phyloP scores from a whole-genome alignment of 2,113 vertebrate species.

The Nyctibius bracteatus region DNA sequence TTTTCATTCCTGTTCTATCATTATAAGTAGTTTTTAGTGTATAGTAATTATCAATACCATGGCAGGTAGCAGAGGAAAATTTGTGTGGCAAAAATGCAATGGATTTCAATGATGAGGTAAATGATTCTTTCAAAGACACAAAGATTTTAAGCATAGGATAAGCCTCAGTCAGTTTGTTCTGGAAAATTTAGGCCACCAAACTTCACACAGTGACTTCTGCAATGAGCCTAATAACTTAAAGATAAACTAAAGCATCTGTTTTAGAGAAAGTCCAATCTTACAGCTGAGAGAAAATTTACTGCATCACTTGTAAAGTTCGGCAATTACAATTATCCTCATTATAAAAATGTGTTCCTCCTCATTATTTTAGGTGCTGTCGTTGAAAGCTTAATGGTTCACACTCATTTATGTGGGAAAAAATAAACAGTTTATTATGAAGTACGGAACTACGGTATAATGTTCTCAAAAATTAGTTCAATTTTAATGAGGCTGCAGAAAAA shows the following conservation, averaged over 20 bases:
- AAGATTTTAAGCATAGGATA: not conserved
- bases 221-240: constrained; percentile 8
- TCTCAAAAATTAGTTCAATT: constrained; percentile 37
- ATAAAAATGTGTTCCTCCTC: constrained; percentile 38
- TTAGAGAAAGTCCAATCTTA: not conserved
- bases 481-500: constrained; percentile 42
- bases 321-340: constrained; percentile 53
- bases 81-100: not conserved
- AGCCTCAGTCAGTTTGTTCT: not conserved
- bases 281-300: constrained; percentile 34
- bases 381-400: constrained; percentile 47
- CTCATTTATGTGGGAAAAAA: constrained; percentile 22
- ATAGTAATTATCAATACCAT: not conserved
- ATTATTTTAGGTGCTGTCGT: constrained; percentile 42
- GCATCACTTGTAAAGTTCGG: constrained; percentile 30
- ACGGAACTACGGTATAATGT: not conserved
- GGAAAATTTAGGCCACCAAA: constrained; percentile 2
- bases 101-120: not conserved
- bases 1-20: not conserved
- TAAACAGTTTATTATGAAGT: constrained; percentile 48
- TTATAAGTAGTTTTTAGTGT: not conserved
- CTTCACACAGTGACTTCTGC: not conserved
- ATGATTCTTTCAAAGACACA: not conserved
- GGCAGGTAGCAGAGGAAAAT: not conserved
- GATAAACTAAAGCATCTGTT: constrained; percentile 7